Conservation (phyloP, 35 echinoderm and acorn worm species). For the Hemicentrotus pulcherrimus region DNA sequence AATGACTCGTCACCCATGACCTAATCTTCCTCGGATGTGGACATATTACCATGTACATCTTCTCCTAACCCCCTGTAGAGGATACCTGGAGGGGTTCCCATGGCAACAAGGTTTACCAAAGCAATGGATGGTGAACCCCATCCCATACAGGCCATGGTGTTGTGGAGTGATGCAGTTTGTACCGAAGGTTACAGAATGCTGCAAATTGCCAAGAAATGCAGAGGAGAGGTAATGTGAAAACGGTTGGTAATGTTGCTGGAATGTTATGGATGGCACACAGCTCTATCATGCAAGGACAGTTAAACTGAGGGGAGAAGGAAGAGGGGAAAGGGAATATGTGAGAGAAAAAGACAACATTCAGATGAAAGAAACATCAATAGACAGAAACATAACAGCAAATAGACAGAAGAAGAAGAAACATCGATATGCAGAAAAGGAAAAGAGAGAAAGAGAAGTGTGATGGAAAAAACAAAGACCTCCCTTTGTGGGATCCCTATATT, state of each 20-base stretch:
- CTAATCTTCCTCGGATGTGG: not conserved
- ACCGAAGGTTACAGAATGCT: not conserved
- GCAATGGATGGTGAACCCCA: too few relatives aligned
- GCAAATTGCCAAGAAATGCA: constrained; percentile 1
- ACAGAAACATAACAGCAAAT: not conserved
- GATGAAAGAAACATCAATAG: not conserved
- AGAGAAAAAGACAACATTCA: not conserved
- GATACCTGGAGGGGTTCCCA: not conserved
- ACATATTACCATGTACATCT: not conserved
- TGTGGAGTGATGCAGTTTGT: not conserved
- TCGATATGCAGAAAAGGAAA: too few relatives aligned
- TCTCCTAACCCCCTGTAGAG: not conserved
- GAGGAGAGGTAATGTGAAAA: not conserved
- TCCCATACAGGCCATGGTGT: not conserved
- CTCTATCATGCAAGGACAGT: not conserved
- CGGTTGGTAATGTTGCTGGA: not conserved
- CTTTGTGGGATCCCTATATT: too few relatives aligned
- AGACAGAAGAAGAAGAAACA: too few relatives aligned
- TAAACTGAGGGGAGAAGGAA: not conserved
- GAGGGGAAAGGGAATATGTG: not conserved
- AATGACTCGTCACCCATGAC: not conserved
- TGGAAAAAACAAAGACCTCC: too few relatives aligned
- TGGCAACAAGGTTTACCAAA: too few relatives aligned
- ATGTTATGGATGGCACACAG: not conserved
- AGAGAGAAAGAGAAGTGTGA: too few relatives aligned